Evolutionary conservation across 2,113 vertebrate genomes (phyloP), one percentile per base, ranked within the genome.

Genomic region (Irena cyanogastra): DNA sequence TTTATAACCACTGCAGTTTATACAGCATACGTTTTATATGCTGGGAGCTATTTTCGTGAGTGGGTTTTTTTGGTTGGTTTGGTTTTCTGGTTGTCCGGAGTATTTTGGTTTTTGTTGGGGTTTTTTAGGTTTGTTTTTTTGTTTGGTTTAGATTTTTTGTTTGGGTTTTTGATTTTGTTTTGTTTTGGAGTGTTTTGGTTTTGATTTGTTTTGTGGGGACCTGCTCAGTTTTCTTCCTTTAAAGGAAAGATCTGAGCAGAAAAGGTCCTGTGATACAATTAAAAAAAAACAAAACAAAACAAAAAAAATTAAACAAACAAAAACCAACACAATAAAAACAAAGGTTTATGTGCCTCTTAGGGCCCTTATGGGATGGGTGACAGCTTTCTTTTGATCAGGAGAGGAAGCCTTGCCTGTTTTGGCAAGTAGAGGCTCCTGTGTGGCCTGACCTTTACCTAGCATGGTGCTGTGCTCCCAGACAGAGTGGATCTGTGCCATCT

Each of bases 281-380:
- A 13, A 6, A 56, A 10, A 63, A 28, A 8, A 12, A n/a, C n/a
- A n/a, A n/a, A n/a, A n/a, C n/a, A n/a, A n/a, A n/a, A n/a, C n/a
- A n/a, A n/a, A n/a, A n/a, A n/a, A n/a, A n/a, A n/a, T n/a, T n/a
- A n/a, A n/a, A n/a, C n/a, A 13, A 6, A 56, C 7, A 63, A 28
- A 8, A 12, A 42, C 4, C 5, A 8, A 4, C 8, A 56, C 6
- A 24, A 28, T 6, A 66, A 69, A 72, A 91, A 7, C 0, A 0
- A 49, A 56, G 8, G 7, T 3, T 61, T 66, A 15, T 16, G 7
- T 60, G 6, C 60, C 39, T 33, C n/a, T 44, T 35, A 49, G 16
- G 26, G 11, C 5, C 1, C 1, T 63, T 50, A 10, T 8, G 10
- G 31, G 21, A 44, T 5, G 21, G 15, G 35, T 72, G 68, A 16